Conservation (phyloP, 35 echinoderm and acorn worm species). For the Lytechinus variegatus region DNA sequence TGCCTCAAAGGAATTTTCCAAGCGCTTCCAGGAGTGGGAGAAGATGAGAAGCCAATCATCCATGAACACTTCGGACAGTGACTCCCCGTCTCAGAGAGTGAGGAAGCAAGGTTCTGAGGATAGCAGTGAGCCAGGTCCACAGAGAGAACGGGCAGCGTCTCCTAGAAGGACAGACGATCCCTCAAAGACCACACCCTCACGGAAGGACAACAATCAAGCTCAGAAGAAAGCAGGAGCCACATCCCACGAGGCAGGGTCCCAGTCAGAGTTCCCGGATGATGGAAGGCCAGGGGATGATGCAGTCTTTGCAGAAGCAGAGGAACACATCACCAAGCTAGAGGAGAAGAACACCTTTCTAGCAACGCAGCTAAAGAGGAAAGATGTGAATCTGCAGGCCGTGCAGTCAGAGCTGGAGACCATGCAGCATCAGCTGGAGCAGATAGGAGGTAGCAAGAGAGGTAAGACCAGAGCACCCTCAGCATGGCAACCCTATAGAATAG, state of each 20-base stretch:
- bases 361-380: conserved; percentile 79
- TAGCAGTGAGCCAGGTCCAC: not conserved
- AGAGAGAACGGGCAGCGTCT: not conserved
- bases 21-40: conserved; percentile 86
- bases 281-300: not conserved
- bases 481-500: not conserved
- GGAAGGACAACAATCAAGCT: conserved; percentile 17
- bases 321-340: conserved; percentile 69
- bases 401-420: conserved; percentile 72
- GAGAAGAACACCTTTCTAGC: conserved; percentile 82
- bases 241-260: conserved; percentile 66
- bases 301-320: conserved; percentile 36
- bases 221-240: not conserved
- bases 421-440: conserved; percentile 84
- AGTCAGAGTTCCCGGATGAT: conserved; percentile 65
- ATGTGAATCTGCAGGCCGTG: conserved; percentile 82
- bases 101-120: conserved; percentile 14
- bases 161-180: not conserved
- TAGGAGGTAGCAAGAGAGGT: conserved; percentile 80
- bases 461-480: not conserved
- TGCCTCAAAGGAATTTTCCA: conserved; percentile 80
- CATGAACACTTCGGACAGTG: conserved; percentile 42
- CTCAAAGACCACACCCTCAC: not conserved
- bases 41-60: conserved; percentile 70
- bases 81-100: conserved; percentile 17